Evolutionary conservation across 35 echinoderm and acorn worm genomes (phyloP).

Genomic region (Apostichopus parvimensis): DNA sequence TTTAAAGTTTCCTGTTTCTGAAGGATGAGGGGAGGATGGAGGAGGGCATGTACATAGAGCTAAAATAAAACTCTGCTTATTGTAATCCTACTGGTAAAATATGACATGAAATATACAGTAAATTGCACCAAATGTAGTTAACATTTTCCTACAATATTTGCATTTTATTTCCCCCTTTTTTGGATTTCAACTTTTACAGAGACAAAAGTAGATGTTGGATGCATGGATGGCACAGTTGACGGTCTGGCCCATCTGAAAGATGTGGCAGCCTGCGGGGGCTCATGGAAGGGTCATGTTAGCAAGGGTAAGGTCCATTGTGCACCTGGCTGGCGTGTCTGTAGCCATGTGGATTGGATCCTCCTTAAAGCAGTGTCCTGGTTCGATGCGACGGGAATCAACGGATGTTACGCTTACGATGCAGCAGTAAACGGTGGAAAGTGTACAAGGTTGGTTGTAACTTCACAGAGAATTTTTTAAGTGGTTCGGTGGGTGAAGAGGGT

Average conservation of each 20-base stretch:
- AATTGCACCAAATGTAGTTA: no score
- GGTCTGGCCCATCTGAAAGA: slow-evolving; percentile 72
- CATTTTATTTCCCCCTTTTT: no score
- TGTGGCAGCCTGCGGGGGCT: slow-evolving; percentile 74
- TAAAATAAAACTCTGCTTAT: no score
- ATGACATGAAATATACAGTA: no score
- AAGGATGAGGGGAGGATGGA: no score
- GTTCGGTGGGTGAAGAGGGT: no score
- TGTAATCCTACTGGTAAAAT: no score
- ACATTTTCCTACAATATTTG: no score
- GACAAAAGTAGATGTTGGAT: slow-evolving; percentile 52
- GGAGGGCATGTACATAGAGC: no score
- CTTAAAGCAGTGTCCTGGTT: slow-evolving; percentile 77
- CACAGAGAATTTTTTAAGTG: no score
- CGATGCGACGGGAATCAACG: slow-evolving; percentile 77
- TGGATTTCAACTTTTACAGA: background rate
- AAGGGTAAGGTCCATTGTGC: slow-evolving; percentile 86
- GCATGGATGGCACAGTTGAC: slow-evolving; percentile 80
- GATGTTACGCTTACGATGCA: slow-evolving; percentile 92
- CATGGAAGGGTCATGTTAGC: slow-evolving; percentile 92
- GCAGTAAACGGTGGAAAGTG: slow-evolving; percentile 84
- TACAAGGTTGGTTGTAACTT: slow-evolving; percentile 65
- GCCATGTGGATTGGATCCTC: slow-evolving; percentile 58
- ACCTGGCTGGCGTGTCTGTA: slow-evolving; percentile 79
- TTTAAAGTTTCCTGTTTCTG: no score